Evolutionary conservation across 2,888 invertebrate species (phyloP), one percentile per base, ranked within the genome.

Genomic region (Yponomeuta plumbellus): DNA sequence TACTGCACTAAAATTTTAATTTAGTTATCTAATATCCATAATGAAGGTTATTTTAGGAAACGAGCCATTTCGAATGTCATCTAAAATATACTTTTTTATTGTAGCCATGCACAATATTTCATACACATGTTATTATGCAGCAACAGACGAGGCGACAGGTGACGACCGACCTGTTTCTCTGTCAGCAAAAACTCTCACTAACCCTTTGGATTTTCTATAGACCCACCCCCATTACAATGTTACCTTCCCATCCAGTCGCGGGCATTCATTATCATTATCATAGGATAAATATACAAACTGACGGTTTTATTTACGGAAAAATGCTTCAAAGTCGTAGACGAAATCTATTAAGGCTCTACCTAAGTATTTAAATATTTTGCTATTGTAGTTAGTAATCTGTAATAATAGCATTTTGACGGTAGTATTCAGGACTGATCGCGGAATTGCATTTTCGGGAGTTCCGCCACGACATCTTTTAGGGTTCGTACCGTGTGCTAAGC

Each of bases 181-280:
- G 77, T 82, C 80, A 78, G 83, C 83, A 86, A 86, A 86, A 86
- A 86, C 85, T 82, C 81, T 82, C 80, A 78, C 81, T 83, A 85
- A 83, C 83, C 84, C 84, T 81, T 67, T 83, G 80, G 70, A 75
- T 72, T 75, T 72, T 71, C 72, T 64, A 63, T 57, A 68, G 67
- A 59, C 22, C 65, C 56, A 52, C 56, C 58, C 56, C 34, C 22
- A n/a, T 59, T 59, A 59, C 21, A 22, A 23, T 23, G 22, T 59
- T 11, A 22, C 13, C 23, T 22, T 23, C 59, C 59, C 13, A 23
- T 21, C 23, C 59, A 6, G 11, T 13, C 21, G 59, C 11, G 59
- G 21, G 17, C n/a, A 11, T 11, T 22, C 17, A 58, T 58, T 58
- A 20, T 21, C 22, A 34, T 21, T 21, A 59, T 59, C 11, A 21